Base-by-base conservation (phyloP, 1,140 invertebrate genomes). In the Cydia strobilella region DNA sequence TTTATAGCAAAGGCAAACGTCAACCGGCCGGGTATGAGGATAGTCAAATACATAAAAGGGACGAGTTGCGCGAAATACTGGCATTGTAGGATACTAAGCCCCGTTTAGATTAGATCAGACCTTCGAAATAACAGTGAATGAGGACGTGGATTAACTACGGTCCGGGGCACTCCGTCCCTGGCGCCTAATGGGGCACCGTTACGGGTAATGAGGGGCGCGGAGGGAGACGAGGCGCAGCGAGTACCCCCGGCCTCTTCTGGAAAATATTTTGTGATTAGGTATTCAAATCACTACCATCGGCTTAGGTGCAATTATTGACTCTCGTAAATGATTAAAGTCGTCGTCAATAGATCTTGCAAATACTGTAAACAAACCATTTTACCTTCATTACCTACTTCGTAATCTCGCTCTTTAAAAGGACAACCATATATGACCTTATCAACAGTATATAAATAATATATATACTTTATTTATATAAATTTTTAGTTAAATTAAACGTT, bases 51-150 rank as follows among this genome's bases (percentile, higher is more conserved):
- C 89, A 89, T 90, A 91, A 92, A 90, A 90, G 90, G 88, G 88
- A 90, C 86, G 86, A 90, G 86, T 85, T 84, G 85, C 86, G 87
- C 86, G 86, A 91, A 88, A 90, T 90, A 91, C 86, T 90, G 89
- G 83, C 85, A 83, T 88, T 90, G 89, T 90, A 88, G 86, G 86
- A 91, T 88, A 87, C 87, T 91, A 90, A 93, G 89, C 87, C 85
- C 85, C 90, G 91, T 91, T 93, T 91, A 93, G 91, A 93, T 93
- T 93, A 91, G 91, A 92, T 92, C 89, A 91, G 90, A 90, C 90
- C 90, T 91, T 91, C 88, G 90, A 91, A 93, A 93, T 93, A 93
- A 93, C 91, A 93, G 90, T 91, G 91, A 93, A 93, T 93, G 90
- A 93, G 90, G 91, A 90, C 91, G 88, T 90, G 91, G 91, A 93